Evolutionary conservation across 2,113 vertebrate genomes (phyloP), one percentile per base, ranked within the genome.

Genomic region (Dermatemys mawii): DNA sequence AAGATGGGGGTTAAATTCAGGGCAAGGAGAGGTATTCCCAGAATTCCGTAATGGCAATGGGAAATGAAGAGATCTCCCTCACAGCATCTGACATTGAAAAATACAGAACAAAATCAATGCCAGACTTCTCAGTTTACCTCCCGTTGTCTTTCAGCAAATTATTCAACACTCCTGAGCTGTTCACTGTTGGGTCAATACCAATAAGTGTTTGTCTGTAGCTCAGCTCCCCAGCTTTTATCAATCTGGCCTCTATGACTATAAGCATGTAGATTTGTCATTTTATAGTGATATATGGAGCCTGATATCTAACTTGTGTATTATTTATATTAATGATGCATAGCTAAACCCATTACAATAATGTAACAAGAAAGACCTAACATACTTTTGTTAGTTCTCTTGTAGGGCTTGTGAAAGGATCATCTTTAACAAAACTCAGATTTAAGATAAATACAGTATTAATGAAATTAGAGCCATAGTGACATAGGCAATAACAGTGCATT

Each of bases 371-470:
- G 95, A 97, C 95, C 84, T 89, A 97, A 92, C 2, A 90, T 84
- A 96, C 14, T 63, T 81, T 22, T 78, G 44, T 50, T 54, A 79
- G 83, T 95, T 97, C 94, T 90, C 94, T 95, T 95, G 87, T 89
- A 81, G 91, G 86, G 82, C 83, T 81, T 94, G 90, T 87, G 57
- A 84, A 95, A 92, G 57, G 82, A 96, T 46, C 44, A 79, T 85
- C 90, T 97, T 97, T 94, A 96, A 95, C 84, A 97, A 86, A 92
- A 81, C 67, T 96, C 93, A 90, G 82, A 44, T 97, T 97, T 97
- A 96, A 97, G 97, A 92, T 93, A 94, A 97, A 94, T 93, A 91
- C 93, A 78, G 76, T 96, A 94, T 97, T 96, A 96, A 96, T 97
- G 96, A 96, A 97, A 97, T 96, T 92, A 93, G 94, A 86, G 90